Percentiles rank a stretch among this genome's conserved stretches.
These are phyloP conservation scores for Diplolepis rosae DNA, from an alignment of 2,888 invertebrate genomes.

Conservation along the genomic window DNA sequence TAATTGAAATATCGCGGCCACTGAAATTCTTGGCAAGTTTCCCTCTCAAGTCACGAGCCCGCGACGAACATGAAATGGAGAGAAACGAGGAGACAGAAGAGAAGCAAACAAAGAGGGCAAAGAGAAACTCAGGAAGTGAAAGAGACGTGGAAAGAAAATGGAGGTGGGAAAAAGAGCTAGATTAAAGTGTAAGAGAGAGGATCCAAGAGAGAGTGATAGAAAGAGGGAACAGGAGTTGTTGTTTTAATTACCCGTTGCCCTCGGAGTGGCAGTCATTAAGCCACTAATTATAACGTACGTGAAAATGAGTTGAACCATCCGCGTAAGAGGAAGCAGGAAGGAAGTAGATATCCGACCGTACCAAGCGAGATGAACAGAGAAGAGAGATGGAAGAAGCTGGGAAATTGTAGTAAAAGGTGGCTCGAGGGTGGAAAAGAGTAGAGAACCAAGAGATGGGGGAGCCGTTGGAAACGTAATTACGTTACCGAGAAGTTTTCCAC, in stretches of 20 bases:
- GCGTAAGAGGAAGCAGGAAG: conserved; percentile 39
- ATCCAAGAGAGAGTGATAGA: conserved; percentile 35
- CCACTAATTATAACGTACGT: conserved; percentile 73
- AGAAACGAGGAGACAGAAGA: conserved; percentile 36
- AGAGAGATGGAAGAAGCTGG: conserved; percentile 29
- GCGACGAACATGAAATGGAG: conserved; percentile 42
- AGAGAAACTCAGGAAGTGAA: conserved; percentile 22
- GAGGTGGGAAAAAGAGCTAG: conserved; percentile 40
- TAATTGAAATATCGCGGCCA: conserved; percentile 72
- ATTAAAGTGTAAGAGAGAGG: conserved; percentile 44
- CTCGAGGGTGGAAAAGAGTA: conserved; percentile 46
- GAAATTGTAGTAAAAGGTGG: conserved; percentile 50
- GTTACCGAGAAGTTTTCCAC: conserved; percentile 72
- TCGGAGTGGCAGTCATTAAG: conserved; percentile 70
- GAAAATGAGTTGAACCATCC: conserved; percentile 67
- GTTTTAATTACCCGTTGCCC: conserved; percentile 72
- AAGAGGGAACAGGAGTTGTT: conserved; percentile 60
- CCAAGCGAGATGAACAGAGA: conserved; percentile 25
- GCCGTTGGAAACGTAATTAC: conserved; percentile 68
- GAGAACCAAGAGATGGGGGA: conserved; percentile 43
- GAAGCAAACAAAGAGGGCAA: conserved; percentile 32
- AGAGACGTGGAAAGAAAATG: conserved; percentile 27
- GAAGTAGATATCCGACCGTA: conserved; percentile 25
- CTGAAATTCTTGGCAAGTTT: conserved; percentile 69
- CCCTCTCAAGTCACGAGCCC: conserved; percentile 47